Base-by-base conservation (phyloP, 2,113 vertebrate genomes). In the Eurystomus gularis region DNA sequence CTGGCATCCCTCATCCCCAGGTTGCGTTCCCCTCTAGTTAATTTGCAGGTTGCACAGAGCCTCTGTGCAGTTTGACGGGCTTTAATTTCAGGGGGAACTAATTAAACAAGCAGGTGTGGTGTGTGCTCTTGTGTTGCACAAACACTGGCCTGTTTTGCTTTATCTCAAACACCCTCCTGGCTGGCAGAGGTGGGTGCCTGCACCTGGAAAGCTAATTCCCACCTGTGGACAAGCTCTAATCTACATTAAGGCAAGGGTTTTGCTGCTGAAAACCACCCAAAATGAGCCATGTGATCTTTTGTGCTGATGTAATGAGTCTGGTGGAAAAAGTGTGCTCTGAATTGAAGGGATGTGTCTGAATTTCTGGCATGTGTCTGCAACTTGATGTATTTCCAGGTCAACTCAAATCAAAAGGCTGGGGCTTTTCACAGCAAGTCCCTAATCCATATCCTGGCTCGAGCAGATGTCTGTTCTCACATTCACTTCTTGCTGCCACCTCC, bases 81-180 rank as follows among this genome's bases (percentile, higher is more conserved):
- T 94, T 93, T 93, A 93, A 93, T 96, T 96, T 76, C 1, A 29
- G 42, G 49, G 61, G 49, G 82, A 69, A 77, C 89, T 93, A 90
- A 95, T 96, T 87, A 95, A 95, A 48, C 57, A 8, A 49, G 81
- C 49, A 76, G 93, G 93, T 5, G 33, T 48, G 69, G 81, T 13
- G 54, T 62, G 96, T 29, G 78, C 87, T 77, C 31, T 40, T 7
- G 25, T 70, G 65, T 93, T 96, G 91, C 24, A 10, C 87, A 91
- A 96, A 91, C 83, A 95, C 28, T 62, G 37, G 33, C 57, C 35
- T 10, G 81, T 61, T 94, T 81, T 64, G 65, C 48, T 91, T 77
- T 51, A 61, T 84, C 81, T 93, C 71, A 10, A 60, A 31, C 81
- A 81, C 62, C 40, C 42, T 91, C 44, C 77, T 85, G 73, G 44